Base-by-base conservation (phyloP, 2,113 vertebrate genomes). In the Cryptoleucopteryx plumbea region DNA sequence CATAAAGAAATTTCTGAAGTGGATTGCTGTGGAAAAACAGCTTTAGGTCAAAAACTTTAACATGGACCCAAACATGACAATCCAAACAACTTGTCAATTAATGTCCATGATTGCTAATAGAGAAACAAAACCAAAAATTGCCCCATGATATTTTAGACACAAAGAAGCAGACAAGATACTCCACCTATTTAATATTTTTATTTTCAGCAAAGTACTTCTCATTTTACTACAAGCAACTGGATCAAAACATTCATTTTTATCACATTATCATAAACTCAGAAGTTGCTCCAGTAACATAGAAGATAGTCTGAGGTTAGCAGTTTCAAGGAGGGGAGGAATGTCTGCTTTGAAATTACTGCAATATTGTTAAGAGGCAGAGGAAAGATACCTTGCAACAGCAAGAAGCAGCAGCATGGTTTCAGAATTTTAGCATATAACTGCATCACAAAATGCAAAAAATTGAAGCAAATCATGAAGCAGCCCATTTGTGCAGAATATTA, bases 161-260 rank as follows among this genome's bases (percentile, higher is more conserved):
- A 78, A 86, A 80, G 32, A 59, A 77, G 9, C 34, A 77, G 29
- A 38, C 22, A 81, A 50, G 8, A 38, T 36, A 40, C 29, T 72
- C 13, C 32, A 27, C 17, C 26, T 45, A 59, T 63, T 38, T 36
- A 50, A 42, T 72, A 38, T 29, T 71, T 96, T 97, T 96, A 96
- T 95, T 96, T 61, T 93, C 63, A 93, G 74, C 36, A 93, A 88
- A 96, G 91, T 50, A 80, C 4, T 62, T 88, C 32, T 86, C 45
- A 55, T 88, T 93, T 86, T 55, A 50, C 68, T 77, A 88, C n/a
- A 93, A 73, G 75, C 17, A 93, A 84, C 40, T 70, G 43, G 42
- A 93, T 96, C 63, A 93, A 93, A 93, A 77, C 23, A 80, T 74
- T 88, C 9, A 86, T 87, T 92, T 34, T 88, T 65, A 62, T 88